phyloP scores from a whole-genome alignment of 2,113 vertebrate species.

The Penelope pileata region DNA sequence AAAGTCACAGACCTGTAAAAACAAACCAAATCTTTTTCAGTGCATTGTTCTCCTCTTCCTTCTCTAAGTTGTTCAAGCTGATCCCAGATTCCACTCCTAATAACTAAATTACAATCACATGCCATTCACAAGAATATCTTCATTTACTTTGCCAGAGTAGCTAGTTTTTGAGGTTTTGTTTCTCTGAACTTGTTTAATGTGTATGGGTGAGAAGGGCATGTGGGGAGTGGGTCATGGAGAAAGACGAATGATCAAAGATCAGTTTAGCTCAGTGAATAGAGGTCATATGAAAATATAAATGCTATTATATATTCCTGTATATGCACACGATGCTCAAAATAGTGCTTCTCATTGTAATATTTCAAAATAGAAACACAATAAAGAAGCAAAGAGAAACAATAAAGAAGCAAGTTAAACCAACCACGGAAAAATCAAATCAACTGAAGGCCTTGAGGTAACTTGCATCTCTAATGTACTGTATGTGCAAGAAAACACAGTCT shows the following conservation, averaged over 20 bases:
- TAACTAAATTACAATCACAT: background rate
- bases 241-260: background rate
- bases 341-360: background rate
- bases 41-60: background rate
- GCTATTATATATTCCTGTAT: background rate
- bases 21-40: background rate
- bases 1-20: background rate
- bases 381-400: background rate
- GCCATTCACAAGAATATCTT: background rate
- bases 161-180: background rate
- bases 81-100: background rate
- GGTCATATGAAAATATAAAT: background rate
- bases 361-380: conserved; percentile 23
- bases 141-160: background rate
- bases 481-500: conserved; percentile 3
- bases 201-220: fast-evolving
- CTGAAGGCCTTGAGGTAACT: conserved; percentile 54
- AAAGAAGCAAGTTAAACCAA: conserved; percentile 36
- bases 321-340: background rate
- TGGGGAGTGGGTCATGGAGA: fast-evolving
- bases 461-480: conserved; percentile 45
- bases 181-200: background rate
- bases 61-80: background rate
- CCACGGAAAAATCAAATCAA: conserved; percentile 51
- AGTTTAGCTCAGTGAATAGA: background rate